These are phyloP conservation scores for Campoplex nolae DNA, from an alignment of 2,888 invertebrate genomes.

Conservation along the genomic window DNA sequence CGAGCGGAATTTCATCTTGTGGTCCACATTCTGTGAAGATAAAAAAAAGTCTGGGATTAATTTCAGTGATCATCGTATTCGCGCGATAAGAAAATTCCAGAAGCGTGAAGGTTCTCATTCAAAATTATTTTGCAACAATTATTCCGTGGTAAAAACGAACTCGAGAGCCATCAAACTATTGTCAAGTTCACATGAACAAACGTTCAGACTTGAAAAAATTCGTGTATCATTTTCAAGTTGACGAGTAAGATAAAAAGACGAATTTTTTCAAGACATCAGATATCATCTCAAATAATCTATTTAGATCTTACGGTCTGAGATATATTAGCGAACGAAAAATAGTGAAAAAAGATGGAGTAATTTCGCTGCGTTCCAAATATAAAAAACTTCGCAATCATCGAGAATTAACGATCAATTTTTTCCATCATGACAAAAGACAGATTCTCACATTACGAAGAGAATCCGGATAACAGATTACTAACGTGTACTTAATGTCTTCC, in stretches of 20 bases:
- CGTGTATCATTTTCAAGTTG: too few relatives aligned
- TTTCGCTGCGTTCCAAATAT: too few relatives aligned
- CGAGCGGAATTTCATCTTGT: conserved; percentile 96
- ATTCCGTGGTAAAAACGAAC: background rate
- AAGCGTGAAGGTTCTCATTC: background rate
- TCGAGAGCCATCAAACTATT: background rate
- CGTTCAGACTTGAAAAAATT: too few relatives aligned
- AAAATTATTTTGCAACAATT: background rate
- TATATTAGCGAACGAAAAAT: background rate
- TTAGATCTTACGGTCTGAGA: background rate
- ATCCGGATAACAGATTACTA: background rate
- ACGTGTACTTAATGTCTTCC: background rate
- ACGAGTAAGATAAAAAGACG: background rate
- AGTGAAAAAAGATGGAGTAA: background rate
- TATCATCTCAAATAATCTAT: background rate
- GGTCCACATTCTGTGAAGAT: conserved; percentile 94
- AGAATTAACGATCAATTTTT: conserved; percentile 4
- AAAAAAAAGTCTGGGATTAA: background rate
- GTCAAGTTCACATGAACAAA: too few relatives aligned
- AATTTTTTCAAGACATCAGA: too few relatives aligned
- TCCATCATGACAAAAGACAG: background rate
- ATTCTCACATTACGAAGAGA: background rate
- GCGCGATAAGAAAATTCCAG: conserved; percentile 1
- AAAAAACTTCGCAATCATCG: background rate
- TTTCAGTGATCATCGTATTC: background rate